A percentile compares a stretch with the other conserved stretches of the same genome.
Conservation (phyloP, 1,140 invertebrate genomes). For the Metopolophium dirhodum region DNA sequence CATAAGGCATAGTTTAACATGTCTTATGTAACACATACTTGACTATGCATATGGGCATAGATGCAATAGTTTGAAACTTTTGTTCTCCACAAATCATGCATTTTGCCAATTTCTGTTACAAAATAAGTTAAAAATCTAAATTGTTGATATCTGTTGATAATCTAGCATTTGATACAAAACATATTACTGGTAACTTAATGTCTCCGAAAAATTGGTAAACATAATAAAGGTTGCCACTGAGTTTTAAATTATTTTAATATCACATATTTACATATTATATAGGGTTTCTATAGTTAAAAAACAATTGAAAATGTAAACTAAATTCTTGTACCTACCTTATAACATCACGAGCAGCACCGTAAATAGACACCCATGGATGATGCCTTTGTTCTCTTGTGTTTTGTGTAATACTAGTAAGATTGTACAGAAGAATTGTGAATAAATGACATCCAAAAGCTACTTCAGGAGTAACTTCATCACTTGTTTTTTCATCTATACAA, state of each 20-base stretch:
- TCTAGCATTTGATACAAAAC: background rate
- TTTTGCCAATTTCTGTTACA: background rate
- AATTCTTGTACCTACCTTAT: conserved; percentile 61
- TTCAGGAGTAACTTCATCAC: conserved; percentile 55
- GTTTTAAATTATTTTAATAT: background rate
- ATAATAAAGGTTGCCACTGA: background rate
- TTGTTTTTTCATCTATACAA: conserved; percentile 28
- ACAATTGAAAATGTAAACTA: background rate
- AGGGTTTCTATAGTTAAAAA: background rate
- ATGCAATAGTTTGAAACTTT: too few relatives aligned
- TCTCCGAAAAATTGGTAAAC: background rate
- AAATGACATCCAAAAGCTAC: conserved; percentile 63
- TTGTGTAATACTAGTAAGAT: conserved; percentile 63
- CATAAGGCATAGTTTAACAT: too few relatives aligned
- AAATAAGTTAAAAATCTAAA: background rate
- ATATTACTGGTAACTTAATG: background rate
- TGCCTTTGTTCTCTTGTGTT: conserved; percentile 59
- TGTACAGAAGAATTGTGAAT: conserved; percentile 64
- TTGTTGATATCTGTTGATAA: background rate
- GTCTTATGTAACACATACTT: too few relatives aligned
- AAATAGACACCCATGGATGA: conserved; percentile 63
- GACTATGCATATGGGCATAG: too few relatives aligned
- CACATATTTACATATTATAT: background rate
- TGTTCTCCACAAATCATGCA: too few relatives aligned
- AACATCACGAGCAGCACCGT: conserved; percentile 65